Percentiles rank a stretch among this genome's conserved stretches.
Conservation (phyloP, 2,113 vertebrate genomes). For the Phycodurus eques region DNA sequence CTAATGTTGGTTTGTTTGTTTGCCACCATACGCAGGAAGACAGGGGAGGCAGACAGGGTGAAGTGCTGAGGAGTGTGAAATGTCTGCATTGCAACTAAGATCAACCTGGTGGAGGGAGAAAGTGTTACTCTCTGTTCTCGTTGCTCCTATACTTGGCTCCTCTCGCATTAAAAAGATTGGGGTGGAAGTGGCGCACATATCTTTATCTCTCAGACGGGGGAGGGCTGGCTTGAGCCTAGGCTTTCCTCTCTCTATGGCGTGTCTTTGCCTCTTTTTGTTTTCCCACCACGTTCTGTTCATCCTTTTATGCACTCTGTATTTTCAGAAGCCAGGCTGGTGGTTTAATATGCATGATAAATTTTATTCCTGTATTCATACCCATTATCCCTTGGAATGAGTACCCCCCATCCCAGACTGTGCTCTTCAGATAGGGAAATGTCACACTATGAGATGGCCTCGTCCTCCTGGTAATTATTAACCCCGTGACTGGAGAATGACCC, state of each 20-base stretch:
- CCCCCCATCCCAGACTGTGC: slow-evolving; percentile 39
- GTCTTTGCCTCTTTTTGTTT: slow-evolving; percentile 69
- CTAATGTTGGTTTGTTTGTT: slow-evolving; percentile 56
- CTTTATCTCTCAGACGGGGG: slow-evolving; percentile 74
- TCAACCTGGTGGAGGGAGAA: slow-evolving; percentile 55
- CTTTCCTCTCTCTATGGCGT: slow-evolving; percentile 64
- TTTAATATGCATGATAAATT: slow-evolving; percentile 78
- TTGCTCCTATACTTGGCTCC: slow-evolving; percentile 53
- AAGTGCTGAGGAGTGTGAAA: slow-evolving; percentile 43
- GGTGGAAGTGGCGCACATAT: slow-evolving; percentile 69
- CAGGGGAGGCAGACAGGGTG: slow-evolving; percentile 28
- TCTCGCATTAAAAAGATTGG: slow-evolving; percentile 70
- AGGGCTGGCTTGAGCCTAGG: slow-evolving; percentile 54
- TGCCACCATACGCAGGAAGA: slow-evolving; percentile 55
- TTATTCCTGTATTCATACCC: slow-evolving; percentile 70
- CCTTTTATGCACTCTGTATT: slow-evolving; percentile 70
- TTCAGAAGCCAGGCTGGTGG: slow-evolving; percentile 67
- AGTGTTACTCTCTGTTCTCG: slow-evolving; percentile 53
- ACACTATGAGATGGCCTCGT: slow-evolving; percentile 51
- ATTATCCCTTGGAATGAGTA: slow-evolving; percentile 66
- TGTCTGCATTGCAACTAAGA: slow-evolving; percentile 62
- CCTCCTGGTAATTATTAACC: slow-evolving; percentile 64
- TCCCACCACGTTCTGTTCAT: slow-evolving; percentile 60
- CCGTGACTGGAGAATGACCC: slow-evolving; percentile 54
- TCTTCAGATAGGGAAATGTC: slow-evolving; percentile 49